These are phyloP conservation scores for Enteromius treurensis DNA, from an alignment of 2,797 vertebrate genomes.

Conservation along the genomic window DNA sequence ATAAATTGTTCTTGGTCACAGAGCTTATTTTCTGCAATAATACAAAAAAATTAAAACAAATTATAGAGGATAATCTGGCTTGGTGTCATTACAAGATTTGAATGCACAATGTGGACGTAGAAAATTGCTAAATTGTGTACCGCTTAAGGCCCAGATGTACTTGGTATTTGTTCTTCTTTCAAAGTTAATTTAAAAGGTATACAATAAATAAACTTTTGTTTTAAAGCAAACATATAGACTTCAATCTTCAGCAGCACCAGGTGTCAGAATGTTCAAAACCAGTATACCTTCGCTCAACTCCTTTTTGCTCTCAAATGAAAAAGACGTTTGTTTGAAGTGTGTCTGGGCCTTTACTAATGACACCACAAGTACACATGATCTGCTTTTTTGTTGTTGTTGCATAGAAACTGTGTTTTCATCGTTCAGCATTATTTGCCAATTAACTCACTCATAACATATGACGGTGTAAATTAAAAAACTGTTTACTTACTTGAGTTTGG, in stretches of 20 bases:
- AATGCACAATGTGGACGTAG: too few species aligned
- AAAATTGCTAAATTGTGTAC: background rate
- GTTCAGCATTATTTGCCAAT: background rate
- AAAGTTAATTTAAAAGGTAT: too few species aligned
- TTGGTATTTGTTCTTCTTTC: too few species aligned
- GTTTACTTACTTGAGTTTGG: conserved; percentile 87
- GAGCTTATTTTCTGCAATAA: background rate
- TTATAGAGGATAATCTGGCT: background rate
- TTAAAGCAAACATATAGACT: too few species aligned
- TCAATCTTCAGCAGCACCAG: too few species aligned
- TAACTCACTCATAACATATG: background rate
- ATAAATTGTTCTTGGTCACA: background rate
- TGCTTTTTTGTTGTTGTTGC: background rate
- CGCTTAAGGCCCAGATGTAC: too few species aligned
- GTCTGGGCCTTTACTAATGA: background rate
- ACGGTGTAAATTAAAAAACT: background rate
- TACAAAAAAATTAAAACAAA: background rate
- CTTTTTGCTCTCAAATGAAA: too few species aligned
- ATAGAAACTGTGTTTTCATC: background rate
- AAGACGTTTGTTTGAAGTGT: too few species aligned
- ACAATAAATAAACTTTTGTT: too few species aligned
- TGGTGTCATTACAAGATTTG: too few species aligned
- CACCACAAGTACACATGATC: background rate
- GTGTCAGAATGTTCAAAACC: too few species aligned
- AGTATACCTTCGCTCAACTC: background rate